Base-by-base conservation (phyloP, 2,113 vertebrate species). In the Lycaon pictus region DNA sequence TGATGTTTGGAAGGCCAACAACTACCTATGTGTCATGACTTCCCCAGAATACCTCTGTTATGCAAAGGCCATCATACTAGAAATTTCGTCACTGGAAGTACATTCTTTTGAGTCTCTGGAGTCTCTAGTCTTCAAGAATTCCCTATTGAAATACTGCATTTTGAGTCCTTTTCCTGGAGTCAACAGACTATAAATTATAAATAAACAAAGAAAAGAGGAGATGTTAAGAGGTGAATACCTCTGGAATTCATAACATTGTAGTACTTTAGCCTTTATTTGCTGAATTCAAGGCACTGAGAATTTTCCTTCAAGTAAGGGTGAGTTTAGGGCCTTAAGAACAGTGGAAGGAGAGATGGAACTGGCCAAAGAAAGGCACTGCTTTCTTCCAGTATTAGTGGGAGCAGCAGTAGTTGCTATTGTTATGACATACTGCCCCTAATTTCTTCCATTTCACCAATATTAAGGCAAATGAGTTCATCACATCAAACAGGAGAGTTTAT, bases 201-300 rank as follows among this genome's bases (percentile, higher is more conserved):
- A 94, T 20, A 90, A 91, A 80, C 2, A 79, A 93, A 87, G 20
- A 53, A 86, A 84, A 60, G 71, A 85, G 37, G 58, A 48, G 91
- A 93, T 91, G 37, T 90, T 93, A 97, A 95, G 43, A 96, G 72
- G 83, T 29, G 29, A 95, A 88, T 88, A 76, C 65, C 19, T 93
- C 53, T 88, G 53, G 62, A 43, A 95, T 35, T 84, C 29, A 71
- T 96, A 90, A 60, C 51, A n/a, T 81, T 60, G 32, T 69, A 87
- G 67, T 11, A 29, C 12, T 88, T 98, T 91, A 81, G 13, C 8
- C 27, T 95, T 85, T 9, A 69, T 88, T 88, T 97, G 77, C 58
- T 81, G 62, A 93, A 15, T 94, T 95, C 74, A 97, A 87, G 55
- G 12, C 29, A 5, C 65, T 82, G 69, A 90, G 63, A 94, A 90